Conservation (phyloP, 2,888 invertebrate genomes). For the Tetragonula carbonaria region DNA sequence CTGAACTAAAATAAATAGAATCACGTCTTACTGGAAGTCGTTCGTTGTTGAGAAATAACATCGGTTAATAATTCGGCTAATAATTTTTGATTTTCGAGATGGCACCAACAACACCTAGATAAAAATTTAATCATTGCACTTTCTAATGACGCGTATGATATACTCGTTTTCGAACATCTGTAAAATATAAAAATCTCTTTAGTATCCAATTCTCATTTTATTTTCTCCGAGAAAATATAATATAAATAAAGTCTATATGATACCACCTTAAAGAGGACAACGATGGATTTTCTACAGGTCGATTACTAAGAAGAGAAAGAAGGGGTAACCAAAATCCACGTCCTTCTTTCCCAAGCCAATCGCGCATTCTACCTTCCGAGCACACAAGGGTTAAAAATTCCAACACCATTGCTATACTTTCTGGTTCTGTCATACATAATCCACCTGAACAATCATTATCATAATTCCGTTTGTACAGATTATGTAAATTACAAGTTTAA, state of each 20-base stretch:
- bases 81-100: slow-evolving; percentile 92
- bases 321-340: slow-evolving; percentile 94
- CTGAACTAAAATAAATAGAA: neutral
- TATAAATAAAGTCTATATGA: neutral
- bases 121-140: slow-evolving; percentile 93
- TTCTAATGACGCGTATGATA: slow-evolving; percentile 85
- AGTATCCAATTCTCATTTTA: neutral
- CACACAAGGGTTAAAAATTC: slow-evolving; percentile 93
- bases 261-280: slow-evolving; percentile 76
- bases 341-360: slow-evolving; percentile 94
- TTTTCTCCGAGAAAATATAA: no score
- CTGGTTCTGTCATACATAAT: slow-evolving; percentile 85
- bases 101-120: slow-evolving; percentile 93
- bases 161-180: slow-evolving; percentile 76
- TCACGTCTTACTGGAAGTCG: slow-evolving; percentile 79
- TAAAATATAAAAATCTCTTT: neutral
- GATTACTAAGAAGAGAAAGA: slow-evolving; percentile 90
- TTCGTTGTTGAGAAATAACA: slow-evolving; percentile 88
- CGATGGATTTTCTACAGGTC: slow-evolving; percentile 84
- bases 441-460: slow-evolving; percentile 63
- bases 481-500: neutral
- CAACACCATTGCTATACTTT: slow-evolving; percentile 88
- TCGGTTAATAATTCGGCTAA: slow-evolving; percentile 92
- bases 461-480: neutral
- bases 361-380: slow-evolving; percentile 92